A percentile compares a stretch with the other conserved stretches of the same genome.
phyloP scores from a whole-genome alignment of 2,888 invertebrate species.

The Cordilura impudica region DNA sequence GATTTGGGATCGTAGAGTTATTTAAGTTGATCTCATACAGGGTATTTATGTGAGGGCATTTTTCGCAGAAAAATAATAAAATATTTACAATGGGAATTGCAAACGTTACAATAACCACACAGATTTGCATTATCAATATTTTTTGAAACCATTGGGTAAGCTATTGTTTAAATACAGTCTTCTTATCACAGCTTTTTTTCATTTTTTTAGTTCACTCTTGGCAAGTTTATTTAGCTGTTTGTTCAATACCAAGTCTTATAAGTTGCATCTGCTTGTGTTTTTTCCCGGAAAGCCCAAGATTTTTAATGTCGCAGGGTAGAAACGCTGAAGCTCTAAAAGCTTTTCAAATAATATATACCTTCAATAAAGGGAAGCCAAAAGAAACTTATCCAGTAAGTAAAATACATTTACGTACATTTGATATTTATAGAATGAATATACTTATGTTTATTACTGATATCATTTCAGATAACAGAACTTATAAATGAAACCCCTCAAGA shows the following conservation, averaged over 20 bases:
- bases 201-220: conserved; percentile 69
- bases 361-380: conserved; percentile 82
- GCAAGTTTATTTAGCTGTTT: conserved; percentile 79
- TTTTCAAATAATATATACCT: conserved; percentile 80
- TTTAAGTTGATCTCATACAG: no score
- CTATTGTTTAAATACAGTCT: no score
- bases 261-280: conserved; percentile 80
- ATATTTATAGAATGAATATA: not conserved
- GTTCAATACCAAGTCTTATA: conserved; percentile 81
- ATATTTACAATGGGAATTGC: no score
- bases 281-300: conserved; percentile 77
- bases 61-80: no score
- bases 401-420: not conserved
- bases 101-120: no score
- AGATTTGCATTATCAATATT: no score
- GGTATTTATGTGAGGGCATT: no score
- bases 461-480: conserved; percentile 48
- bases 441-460: not conserved
- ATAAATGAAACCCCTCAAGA: conserved; percentile 20
- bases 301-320: conserved; percentile 66
- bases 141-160: no score
- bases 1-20: no score
- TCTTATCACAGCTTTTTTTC: not conserved
- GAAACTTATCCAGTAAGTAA: conserved; percentile 61
- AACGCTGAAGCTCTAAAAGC: conserved; percentile 66